Base-by-base conservation (phyloP, 2,113 vertebrate genomes). In the Trogon surrucura region DNA sequence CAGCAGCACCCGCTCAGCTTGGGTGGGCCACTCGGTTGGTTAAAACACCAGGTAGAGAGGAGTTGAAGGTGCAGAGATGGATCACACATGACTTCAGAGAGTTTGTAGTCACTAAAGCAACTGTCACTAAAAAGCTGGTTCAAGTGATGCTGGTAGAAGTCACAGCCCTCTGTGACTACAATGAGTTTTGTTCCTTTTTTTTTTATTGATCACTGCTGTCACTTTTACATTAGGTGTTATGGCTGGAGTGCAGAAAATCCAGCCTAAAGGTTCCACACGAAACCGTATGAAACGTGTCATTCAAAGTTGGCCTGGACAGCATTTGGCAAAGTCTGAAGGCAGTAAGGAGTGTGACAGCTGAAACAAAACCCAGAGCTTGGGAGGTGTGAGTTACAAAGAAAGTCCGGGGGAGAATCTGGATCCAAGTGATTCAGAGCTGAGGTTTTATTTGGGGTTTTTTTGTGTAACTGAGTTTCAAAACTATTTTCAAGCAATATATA, bases 381-480 rank as follows among this genome's bases (percentile, higher is more conserved):
- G 38, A 71, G 14, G 22, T 50, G 29, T 17, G 64, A 73, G 72
- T 45, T 65, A 34, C n/a, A 53, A 36, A 38, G 32, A 60, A 26
- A 45, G n/a, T 53, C 61, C 56, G 22, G 9, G 38, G 60, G 38
- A 56, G 5, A 4, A 56, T 38, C n/a, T 66, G 44, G 21, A 50
- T 64, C 32, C 62, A 62, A 70, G 13, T 65, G 53, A 23, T 9
- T 20, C 10, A 8, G 34, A 26, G 32, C 41, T 41, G 48, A 32
- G 15, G 11, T 38, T 91, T 83, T 60, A 30, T 14, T 92, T 34
- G 4, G 20, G 44, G 1, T 4, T 29, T 50, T 91, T 86, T 30
- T 82, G 22, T 88, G 45, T 56, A 78, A 66, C 36, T 79, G 64
- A 21, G 23, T 92, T 92, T 85, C 62, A 73, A 62, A 88, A 74